Conservation (phyloP, 2,888 invertebrate species). For the Himalopsyche anomala region DNA sequence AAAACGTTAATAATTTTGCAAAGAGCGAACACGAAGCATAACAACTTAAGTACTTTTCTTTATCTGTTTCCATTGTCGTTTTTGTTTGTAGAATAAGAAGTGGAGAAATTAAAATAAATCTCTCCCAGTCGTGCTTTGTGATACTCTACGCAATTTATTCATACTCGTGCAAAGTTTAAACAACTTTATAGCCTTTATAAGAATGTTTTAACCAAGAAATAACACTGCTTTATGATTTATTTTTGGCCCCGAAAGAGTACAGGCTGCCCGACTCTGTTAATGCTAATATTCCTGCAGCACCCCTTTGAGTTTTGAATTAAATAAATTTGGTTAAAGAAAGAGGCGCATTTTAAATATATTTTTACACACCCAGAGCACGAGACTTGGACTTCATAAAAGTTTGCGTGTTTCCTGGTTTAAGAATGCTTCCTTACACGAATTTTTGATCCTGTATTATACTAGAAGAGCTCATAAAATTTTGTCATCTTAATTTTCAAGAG, state of each 20-base stretch:
- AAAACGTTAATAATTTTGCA: slow-evolving; percentile 31
- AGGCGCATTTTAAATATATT: slow-evolving; percentile 17
- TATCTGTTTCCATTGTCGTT: slow-evolving; percentile 61
- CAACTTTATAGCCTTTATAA: slow-evolving; percentile 52
- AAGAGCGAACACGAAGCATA: neutral
- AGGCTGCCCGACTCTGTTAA: neutral
- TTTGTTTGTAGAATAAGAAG: slow-evolving; percentile 59
- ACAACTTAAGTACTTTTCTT: slow-evolving; percentile 55
- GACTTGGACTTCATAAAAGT: neutral
- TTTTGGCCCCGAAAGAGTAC: neutral
- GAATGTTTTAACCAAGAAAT: slow-evolving; percentile 28
- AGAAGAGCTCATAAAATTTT: neutral
- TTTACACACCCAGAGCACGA: neutral
- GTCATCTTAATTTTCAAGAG: neutral
- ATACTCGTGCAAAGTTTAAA: slow-evolving; percentile 60
- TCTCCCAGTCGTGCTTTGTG: slow-evolving; percentile 57
- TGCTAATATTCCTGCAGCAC: slow-evolving; percentile 31
- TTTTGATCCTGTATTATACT: neutral
- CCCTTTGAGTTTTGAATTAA: slow-evolving; percentile 28
- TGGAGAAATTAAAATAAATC: slow-evolving; percentile 64
- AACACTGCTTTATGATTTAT: slow-evolving; percentile 19
- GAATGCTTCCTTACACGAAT: neutral
- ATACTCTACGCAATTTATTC: slow-evolving; percentile 63
- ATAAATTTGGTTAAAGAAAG: slow-evolving; percentile 1
- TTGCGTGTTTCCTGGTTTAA: slow-evolving; percentile 12